Base-by-base conservation (phyloP, 2,797 vertebrate species). In the Nasua narica region DNA sequence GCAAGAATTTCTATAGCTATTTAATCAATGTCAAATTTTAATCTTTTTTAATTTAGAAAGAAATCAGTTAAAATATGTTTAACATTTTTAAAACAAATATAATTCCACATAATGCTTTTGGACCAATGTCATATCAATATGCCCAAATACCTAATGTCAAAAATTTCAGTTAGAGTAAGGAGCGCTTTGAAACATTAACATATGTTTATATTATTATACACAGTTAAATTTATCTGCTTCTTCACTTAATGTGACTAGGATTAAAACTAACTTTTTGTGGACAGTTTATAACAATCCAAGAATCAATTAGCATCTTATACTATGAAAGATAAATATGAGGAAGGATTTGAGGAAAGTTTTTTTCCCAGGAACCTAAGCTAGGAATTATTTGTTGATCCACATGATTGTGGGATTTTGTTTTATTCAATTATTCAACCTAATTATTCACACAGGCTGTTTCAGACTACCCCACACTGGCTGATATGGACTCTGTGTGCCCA, bases 401-500 rank as follows among this genome's bases (percentile, higher is more conserved):
- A 19, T 69, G 35, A 67, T 96, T 87, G 29, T 74, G 52, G 58
- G n/a, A 56, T 84, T 97, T 97, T 79, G 74, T 95, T 48, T 43
- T 90, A 70, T 95, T 98, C 89, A 69, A 72, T 77, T 93, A 97
- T 70, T 83, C 46, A 74, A 82, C 76, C 82, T 62, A 96, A 93
- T 96, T 97, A 97, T 94, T 97, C 67, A 19, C 72, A 9, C 37
- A 74, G 69, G 90, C 56, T 92, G 16, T 83, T 85, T 88, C 86
- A 77, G 43, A 52, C 43, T 37, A 60, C 52, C 29, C 16, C 19
- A 82, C 12, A 18, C 16, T 27, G 69, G n/a, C 77, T 89, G 69
- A 95, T 58, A 27, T 27, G 56, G 56, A 10, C 92, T 48, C 32
- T 72, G 13, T 86, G 6, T 54, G n/a, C 50, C 27, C 54, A 7